These are phyloP conservation scores for Diglossa cyanea DNA, from an alignment of 2,797 vertebrate species.

Conservation along the genomic window DNA sequence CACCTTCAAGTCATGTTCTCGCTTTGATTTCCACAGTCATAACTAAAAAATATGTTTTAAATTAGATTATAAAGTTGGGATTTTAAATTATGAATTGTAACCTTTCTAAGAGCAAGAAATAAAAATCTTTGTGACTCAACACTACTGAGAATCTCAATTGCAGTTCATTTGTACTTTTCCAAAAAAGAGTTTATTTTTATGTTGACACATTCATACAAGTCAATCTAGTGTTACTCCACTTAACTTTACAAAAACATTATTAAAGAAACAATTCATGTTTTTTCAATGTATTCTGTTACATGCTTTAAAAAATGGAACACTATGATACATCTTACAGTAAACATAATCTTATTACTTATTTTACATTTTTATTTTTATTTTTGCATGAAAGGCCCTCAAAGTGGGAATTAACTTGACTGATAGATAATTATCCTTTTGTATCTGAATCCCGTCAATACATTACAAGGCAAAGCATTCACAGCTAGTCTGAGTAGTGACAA, in stretches of 20 bases:
- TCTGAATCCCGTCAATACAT: neutral
- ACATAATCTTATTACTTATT: neutral
- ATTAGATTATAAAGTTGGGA: neutral
- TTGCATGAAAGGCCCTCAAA: neutral
- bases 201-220: neutral
- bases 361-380: neutral
- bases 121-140: neutral
- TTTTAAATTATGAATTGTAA: neutral
- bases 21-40: neutral
- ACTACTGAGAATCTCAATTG: neutral
- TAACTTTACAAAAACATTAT: neutral
- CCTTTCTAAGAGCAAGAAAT: neutral
- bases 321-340: neutral
- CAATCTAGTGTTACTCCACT: neutral
- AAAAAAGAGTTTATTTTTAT: neutral
- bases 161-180: neutral
- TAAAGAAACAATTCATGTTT: neutral
- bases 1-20: neutral
- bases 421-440: neutral
- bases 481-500: neutral
- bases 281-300: neutral
- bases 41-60: neutral
- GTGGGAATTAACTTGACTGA: neutral
- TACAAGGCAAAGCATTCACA: neutral
- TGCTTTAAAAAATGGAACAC: neutral